These are phyloP conservation scores for Antitype chi DNA, from an alignment of 2,888 invertebrate species.

Conservation along the genomic window DNA sequence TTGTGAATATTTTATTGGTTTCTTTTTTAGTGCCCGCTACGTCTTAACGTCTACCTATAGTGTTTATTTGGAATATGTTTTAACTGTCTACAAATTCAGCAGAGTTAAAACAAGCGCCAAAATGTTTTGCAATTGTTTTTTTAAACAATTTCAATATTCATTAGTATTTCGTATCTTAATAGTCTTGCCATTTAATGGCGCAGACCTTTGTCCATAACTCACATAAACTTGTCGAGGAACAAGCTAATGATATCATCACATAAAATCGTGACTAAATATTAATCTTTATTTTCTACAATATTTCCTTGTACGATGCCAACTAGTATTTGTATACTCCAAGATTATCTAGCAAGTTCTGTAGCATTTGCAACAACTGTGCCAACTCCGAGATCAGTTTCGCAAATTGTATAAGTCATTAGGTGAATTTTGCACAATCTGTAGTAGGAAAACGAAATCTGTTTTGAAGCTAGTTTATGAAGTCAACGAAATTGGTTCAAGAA, in stretches of 20 bases:
- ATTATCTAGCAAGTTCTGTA: slow-evolving; percentile 43
- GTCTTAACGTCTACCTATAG: neutral
- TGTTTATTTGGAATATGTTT: neutral
- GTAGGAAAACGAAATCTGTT: slow-evolving; percentile 53
- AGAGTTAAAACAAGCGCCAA: neutral
- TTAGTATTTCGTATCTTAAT: slow-evolving; percentile 47
- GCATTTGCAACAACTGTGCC: slow-evolving; percentile 44
- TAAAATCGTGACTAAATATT: slow-evolving; percentile 63
- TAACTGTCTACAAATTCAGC: neutral
- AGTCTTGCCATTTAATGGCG: slow-evolving; percentile 40
- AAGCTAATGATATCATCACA: slow-evolving; percentile 62
- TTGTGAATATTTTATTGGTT: slow-evolving; percentile 4
- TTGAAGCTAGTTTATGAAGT: slow-evolving; percentile 50
- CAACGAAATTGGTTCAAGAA: slow-evolving; percentile 56
- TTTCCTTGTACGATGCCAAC: slow-evolving; percentile 60
- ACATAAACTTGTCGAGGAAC: slow-evolving; percentile 40
- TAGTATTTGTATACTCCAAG: slow-evolving; percentile 42
- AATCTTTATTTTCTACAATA: slow-evolving; percentile 59
- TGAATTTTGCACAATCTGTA: slow-evolving; percentile 60
- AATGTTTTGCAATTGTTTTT: slow-evolving; percentile 11
- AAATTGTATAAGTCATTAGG: slow-evolving; percentile 59
- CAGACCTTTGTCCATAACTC: slow-evolving; percentile 53
- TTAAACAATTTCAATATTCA: slow-evolving; percentile 50
- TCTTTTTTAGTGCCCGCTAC: neutral
- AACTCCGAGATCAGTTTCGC: slow-evolving; percentile 57